Conservation (phyloP, 2,888 invertebrate species). For the Arrhopalites spinosus region DNA sequence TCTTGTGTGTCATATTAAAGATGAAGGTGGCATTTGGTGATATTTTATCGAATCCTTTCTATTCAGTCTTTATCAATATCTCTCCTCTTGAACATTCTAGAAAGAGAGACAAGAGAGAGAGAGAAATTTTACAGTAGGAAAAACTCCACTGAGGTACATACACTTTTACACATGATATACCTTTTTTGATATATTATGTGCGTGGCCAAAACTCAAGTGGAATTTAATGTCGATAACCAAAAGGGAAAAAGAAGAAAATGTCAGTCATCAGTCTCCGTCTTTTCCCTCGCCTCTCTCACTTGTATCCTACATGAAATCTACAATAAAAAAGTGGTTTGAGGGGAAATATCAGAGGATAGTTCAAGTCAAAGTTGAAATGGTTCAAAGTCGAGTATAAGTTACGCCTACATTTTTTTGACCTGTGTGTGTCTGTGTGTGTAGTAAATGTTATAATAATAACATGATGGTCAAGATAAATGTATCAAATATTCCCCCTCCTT, state of each 20-base stretch:
- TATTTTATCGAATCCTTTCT: slow-evolving; percentile 9
- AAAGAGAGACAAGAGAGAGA: background rate
- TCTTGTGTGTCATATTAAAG: no score
- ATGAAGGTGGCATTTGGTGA: no score
- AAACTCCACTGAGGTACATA: background rate
- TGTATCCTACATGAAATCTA: no score
- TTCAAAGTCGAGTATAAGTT: background rate
- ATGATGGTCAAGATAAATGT: background rate
- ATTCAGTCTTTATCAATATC: background rate
- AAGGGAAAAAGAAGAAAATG: slow-evolving; percentile 5
- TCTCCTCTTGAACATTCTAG: background rate
- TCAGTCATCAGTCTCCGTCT: slow-evolving; percentile 15
- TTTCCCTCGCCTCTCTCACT: background rate
- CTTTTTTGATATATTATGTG: no score
- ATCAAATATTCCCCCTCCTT: background rate
- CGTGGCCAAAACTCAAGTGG: background rate
- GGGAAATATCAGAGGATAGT: background rate
- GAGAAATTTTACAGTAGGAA: background rate
- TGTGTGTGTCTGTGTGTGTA: no score
- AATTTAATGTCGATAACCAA: background rate
- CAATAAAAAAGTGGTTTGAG: background rate
- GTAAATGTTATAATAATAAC: background rate
- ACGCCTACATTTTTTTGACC: no score
- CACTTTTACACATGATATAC: no score
- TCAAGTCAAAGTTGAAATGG: background rate